A percentile compares a stretch with the other conserved stretches of the same genome.
Evolutionary conservation across 2,797 vertebrate genomes (phyloP).

Genomic region (Hippopotamyrus pictus): DNA sequence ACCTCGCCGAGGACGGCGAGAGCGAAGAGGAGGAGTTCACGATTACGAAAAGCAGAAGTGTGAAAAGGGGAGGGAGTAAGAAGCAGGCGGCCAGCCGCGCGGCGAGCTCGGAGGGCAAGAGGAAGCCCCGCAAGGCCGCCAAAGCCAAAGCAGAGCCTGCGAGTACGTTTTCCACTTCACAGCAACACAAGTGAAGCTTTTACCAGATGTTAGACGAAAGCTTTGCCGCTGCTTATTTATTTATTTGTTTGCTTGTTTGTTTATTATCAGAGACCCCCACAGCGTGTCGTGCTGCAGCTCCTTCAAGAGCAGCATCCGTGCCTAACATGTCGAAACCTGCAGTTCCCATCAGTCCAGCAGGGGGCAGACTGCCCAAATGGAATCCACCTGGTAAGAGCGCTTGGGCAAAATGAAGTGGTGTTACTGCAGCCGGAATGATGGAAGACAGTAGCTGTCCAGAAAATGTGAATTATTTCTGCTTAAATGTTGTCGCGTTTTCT

Average conservation of each 20-base stretch:
- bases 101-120: slow-evolving; percentile 47
- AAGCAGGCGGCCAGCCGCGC: slow-evolving; percentile 42
- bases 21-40: slow-evolving; percentile 70
- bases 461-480: neutral
- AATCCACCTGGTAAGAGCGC: slow-evolving; percentile 76
- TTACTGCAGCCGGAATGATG: neutral
- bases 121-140: slow-evolving; percentile 40
- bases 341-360: slow-evolving; percentile 54
- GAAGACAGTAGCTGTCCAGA: neutral
- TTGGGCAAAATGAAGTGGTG: neutral
- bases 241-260: slow-evolving; percentile 11
- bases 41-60: slow-evolving; percentile 54
- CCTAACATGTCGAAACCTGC: slow-evolving; percentile 48
- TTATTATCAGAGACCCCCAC: slow-evolving; percentile 39
- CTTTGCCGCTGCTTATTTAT: neutral
- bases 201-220: neutral
- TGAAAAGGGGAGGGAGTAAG: slow-evolving; percentile 52
- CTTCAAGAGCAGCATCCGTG: slow-evolving; percentile 38
- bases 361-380: slow-evolving; percentile 71
- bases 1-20: slow-evolving; percentile 60
- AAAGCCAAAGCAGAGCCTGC: slow-evolving; percentile 45
- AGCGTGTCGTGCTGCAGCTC: slow-evolving; percentile 33
- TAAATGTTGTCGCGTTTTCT: neutral
- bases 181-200: neutral
- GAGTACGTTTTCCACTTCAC: slow-evolving; percentile 47